phyloP scores from a whole-genome alignment of 2,797 vertebrate species.

The Crocidura indochinensis region DNA sequence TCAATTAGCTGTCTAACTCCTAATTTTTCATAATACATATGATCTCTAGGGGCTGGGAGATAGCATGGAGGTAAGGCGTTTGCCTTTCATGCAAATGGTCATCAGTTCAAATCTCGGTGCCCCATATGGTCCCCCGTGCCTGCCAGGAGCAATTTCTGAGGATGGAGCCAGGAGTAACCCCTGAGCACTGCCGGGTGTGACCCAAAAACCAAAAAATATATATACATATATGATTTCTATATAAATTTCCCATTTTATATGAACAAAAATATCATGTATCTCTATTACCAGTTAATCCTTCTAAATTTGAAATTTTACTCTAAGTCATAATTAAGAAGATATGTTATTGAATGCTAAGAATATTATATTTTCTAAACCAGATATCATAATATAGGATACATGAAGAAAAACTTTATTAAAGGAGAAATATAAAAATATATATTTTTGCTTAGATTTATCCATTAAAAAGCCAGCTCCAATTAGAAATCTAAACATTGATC shows the following conservation, averaged over 20 bases:
- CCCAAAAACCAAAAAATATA: too few species aligned
- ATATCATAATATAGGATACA: background rate
- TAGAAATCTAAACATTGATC: background rate
- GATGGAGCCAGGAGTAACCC: too few species aligned
- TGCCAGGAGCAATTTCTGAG: too few species aligned
- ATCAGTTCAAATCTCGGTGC: too few species aligned
- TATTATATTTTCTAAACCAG: background rate
- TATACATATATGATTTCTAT: background rate
- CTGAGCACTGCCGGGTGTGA: too few species aligned
- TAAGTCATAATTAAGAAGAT: background rate
- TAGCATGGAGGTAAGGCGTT: too few species aligned
- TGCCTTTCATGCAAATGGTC: too few species aligned
- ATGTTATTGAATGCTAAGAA: background rate
- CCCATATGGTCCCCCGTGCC: too few species aligned
- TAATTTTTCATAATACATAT: constrained; percentile 8
- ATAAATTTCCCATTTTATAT: background rate
- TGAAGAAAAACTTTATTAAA: background rate
- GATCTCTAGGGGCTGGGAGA: too few species aligned
- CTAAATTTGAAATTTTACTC: background rate
- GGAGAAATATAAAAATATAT: constrained; percentile 13
- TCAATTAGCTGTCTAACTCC: background rate
- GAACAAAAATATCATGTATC: background rate
- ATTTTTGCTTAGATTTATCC: constrained; percentile 25
- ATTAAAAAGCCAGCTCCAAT: background rate
- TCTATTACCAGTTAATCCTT: background rate